These are phyloP conservation scores for Scolopax mira DNA, from an alignment of 2,113 vertebrate genomes.

Conservation along the genomic window DNA sequence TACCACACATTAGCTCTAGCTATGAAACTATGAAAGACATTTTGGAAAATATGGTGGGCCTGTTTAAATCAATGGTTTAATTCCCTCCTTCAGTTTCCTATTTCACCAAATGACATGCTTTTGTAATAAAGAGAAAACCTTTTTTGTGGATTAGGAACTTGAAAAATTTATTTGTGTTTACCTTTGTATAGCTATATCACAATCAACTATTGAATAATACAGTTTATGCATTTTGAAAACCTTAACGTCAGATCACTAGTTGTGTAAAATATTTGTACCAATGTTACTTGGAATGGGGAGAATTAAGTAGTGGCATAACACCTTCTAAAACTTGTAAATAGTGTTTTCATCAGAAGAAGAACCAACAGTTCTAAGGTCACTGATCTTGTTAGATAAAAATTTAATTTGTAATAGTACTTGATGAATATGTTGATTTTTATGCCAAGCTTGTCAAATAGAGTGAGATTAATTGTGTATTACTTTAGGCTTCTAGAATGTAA, in stretches of 20 bases:
- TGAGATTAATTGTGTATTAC: neutral
- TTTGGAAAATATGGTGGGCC: neutral
- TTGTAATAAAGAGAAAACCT: fast-evolving
- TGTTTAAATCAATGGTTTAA: neutral
- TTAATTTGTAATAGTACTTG: neutral
- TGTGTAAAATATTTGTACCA: fast-evolving
- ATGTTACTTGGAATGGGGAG: neutral
- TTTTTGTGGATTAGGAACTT: neutral
- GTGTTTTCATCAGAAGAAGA: neutral
- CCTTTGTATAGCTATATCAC: neutral
- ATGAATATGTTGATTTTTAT: constrained; percentile 1
- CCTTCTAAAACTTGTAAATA: neutral
- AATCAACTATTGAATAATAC: neutral
- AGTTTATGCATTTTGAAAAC: neutral
- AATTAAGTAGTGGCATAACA: neutral
- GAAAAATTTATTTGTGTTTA: neutral
- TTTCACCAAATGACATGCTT: neutral
- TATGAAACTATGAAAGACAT: neutral
- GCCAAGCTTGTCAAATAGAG: constrained; percentile 23
- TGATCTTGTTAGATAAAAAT: neutral
- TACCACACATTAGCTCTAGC: neutral
- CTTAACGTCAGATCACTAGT: neutral
- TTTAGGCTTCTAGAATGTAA: neutral
- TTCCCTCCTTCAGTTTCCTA: neutral
- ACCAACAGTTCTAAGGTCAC: neutral